Evolutionary conservation across 2,113 vertebrate species (phyloP).

Genomic region (Pedionomus torquatus): DNA sequence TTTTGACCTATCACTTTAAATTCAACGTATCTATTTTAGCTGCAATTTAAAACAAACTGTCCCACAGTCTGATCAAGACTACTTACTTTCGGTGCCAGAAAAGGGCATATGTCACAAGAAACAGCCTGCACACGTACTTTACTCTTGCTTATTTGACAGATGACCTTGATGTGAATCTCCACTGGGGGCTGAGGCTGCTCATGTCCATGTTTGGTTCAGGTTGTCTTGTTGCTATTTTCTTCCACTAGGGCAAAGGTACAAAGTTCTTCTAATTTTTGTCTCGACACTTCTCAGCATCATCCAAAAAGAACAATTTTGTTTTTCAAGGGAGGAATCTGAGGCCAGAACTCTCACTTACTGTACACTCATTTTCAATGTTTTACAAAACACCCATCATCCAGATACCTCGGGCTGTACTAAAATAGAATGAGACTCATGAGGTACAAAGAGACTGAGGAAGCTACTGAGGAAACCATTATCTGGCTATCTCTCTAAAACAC

Average conservation of each 20-base stretch:
- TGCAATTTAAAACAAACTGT: constrained; percentile 67
- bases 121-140: constrained; percentile 18
- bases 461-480: not conserved
- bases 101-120: constrained; percentile 52
- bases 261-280: constrained; percentile 45
- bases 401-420: not conserved
- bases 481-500: not conserved
- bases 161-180: constrained; percentile 41
- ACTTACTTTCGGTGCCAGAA: constrained; percentile 34
- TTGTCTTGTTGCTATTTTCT: constrained; percentile 60
- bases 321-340: constrained; percentile 22
- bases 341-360: not conserved
- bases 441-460: not conserved
- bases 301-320: constrained; percentile 33
- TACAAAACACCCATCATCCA: not conserved
- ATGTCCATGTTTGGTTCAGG: constrained; percentile 57
- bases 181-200: constrained; percentile 27
- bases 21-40: constrained; percentile 45
- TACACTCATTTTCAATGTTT: not conserved
- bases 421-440: not conserved
- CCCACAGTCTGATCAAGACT: constrained; percentile 41
- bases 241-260: constrained; percentile 42
- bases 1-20: constrained; percentile 53
- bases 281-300: not conserved
- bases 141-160: constrained; percentile 51